Evolutionary conservation across 2,888 invertebrate genomes (phyloP), one percentile per base, ranked within the genome.

Genomic region (Cosmopolites sordidus): DNA sequence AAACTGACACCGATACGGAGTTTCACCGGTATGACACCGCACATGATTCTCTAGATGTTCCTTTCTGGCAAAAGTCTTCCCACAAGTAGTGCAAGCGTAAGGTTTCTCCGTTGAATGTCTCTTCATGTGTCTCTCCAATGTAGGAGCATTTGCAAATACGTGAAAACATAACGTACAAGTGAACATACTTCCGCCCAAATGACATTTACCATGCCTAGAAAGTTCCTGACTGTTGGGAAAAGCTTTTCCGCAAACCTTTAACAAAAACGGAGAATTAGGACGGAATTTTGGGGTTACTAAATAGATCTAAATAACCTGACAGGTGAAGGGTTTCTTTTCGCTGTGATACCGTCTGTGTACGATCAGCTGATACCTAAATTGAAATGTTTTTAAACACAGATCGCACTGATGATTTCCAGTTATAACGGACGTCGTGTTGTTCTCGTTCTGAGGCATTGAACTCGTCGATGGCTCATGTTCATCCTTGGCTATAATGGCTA

Each of bases 331-430:
- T 71, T 91, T 91, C 61, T 86, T 81, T 74, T 91, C 90, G 38
- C 86, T 88, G 66, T 92, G 92, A 73, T 91, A 91, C 64, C 91
- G 83, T 66, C 89, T 62, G 43, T 92, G 91, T 38, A 91, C 90
- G 65, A 91, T 91, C 54, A 91, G 79, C 70, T 91, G 91, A 74
- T 92, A 91, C 52, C 90, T 83, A 73, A 87, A 91, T 66, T 89
- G 89, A 74, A 91, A 91, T 75, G 88, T 86, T 75, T 91, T 90
- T 46, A 89, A 88, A 66, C 91, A 91, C 55, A 91, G 82, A 72
- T 91, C 90, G 72, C 91, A 91, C 14, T 86, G 80, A 71, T 91
- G 89, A 58, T 58, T 77, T 15, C 83, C 84, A 18, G 76, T 75
- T 12, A 79, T 75, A 1, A 81, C 79, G 1, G 81, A 77, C 1